Percentiles rank a stretch among this genome's conserved stretches.
phyloP scores from a whole-genome alignment of 1,140 invertebrate genomes.

The Scaptomyza montana region DNA sequence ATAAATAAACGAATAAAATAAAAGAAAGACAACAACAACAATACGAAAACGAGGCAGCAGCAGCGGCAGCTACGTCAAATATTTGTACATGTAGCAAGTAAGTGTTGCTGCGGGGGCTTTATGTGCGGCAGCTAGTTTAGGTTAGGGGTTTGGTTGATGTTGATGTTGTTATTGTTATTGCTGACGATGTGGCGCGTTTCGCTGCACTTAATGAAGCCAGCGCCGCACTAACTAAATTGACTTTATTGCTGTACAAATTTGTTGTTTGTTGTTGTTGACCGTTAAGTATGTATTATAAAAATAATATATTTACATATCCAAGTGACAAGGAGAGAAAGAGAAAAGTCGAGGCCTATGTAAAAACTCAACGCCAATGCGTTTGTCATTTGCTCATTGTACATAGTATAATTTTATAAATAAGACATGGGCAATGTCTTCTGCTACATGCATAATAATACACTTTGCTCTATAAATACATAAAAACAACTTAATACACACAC shows the following conservation, averaged over 20 bases:
- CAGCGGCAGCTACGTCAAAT: constrained; percentile 39
- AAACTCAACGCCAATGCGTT: constrained; percentile 58
- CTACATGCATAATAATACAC: background rate
- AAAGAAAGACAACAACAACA: background rate
- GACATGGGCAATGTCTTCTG: constrained; percentile 54
- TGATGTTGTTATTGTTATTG: constrained; percentile 25
- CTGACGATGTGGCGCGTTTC: constrained; percentile 64
- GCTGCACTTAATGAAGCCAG: constrained; percentile 75
- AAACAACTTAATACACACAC: constrained; percentile 21
- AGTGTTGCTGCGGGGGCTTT: constrained; percentile 42
- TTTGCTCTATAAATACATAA: constrained; percentile 62
- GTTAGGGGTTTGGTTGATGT: too few relatives aligned
- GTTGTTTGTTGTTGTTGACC: constrained; percentile 19
- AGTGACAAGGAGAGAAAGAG: background rate
- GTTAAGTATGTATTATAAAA: constrained; percentile 76
- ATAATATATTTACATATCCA: constrained; percentile 69
- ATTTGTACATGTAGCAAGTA: constrained; percentile 54
- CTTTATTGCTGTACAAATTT: constrained; percentile 77
- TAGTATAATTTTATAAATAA: constrained; percentile 77
- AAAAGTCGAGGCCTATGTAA: constrained; percentile 40
- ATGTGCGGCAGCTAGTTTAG: constrained; percentile 7
- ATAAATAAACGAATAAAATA: constrained; percentile 51
- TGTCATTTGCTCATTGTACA: constrained; percentile 52
- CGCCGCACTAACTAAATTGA: constrained; percentile 70
- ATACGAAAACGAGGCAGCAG: background rate